Evolutionary conservation across 2,797 vertebrate genomes (phyloP).

Genomic region (Pygocentrus nattereri): DNA sequence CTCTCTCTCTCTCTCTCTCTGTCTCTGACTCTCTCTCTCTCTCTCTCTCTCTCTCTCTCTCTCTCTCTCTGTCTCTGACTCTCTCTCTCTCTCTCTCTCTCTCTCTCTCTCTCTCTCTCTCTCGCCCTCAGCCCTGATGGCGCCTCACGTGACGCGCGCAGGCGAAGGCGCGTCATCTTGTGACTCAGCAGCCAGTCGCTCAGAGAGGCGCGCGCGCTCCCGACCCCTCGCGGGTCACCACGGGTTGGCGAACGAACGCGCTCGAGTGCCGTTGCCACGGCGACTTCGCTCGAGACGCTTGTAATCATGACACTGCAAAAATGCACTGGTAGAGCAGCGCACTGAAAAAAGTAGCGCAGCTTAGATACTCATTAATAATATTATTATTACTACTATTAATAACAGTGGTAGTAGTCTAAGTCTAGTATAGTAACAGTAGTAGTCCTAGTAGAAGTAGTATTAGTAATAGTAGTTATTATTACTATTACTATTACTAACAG

Average conservation of each 20-base stretch:
- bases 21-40: background rate
- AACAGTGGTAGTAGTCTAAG: too few species aligned
- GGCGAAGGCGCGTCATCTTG: slow-evolving; percentile 66
- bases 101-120: background rate
- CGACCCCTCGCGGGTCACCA: too few species aligned
- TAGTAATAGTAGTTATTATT: too few species aligned
- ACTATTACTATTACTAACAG: too few species aligned
- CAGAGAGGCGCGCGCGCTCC: slow-evolving; percentile 8
- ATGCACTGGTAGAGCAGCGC: too few species aligned
- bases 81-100: background rate
- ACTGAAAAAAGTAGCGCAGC: too few species aligned
- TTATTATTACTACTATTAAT: background rate
- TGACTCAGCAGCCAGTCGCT: slow-evolving; percentile 80
- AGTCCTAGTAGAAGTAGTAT: too few species aligned
- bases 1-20: background rate
- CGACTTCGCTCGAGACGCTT: background rate
- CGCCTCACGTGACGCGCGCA: slow-evolving; percentile 67
- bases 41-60: background rate
- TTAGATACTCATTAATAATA: background rate
- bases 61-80: background rate
- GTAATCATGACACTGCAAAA: slow-evolving; percentile 57
- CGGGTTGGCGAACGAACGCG: background rate
- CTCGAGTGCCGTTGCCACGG: background rate
- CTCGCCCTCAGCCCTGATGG: slow-evolving; percentile 10
- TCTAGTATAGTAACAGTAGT: too few species aligned